A percentile compares a stretch with the other conserved stretches of the same genome.
These are phyloP conservation scores for Amphipoea oculea DNA, from an alignment of 2,888 invertebrate genomes.

Conservation along the genomic window DNA sequence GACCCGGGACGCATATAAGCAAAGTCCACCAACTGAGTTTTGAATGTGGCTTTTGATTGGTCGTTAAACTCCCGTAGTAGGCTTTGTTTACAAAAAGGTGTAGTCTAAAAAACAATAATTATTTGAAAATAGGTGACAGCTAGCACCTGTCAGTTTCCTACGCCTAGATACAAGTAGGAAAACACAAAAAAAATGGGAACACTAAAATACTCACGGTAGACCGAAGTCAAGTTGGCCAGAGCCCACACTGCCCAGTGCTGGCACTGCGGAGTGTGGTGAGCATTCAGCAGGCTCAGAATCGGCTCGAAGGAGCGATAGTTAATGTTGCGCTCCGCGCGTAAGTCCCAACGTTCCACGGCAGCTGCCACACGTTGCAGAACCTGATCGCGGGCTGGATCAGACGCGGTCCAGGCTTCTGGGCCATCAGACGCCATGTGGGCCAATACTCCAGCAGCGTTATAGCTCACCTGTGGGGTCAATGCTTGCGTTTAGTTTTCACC, in stretches of 20 bases:
- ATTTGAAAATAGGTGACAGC: neutral
- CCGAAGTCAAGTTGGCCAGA: constrained; percentile 97
- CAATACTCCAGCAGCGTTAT: constrained; percentile 98
- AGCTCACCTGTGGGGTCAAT: constrained; percentile 92
- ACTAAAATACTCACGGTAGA: constrained; percentile 94
- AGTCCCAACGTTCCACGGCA: constrained; percentile 97
- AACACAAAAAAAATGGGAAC: neutral
- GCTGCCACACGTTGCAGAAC: constrained; percentile 94
- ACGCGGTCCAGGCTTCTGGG: constrained; percentile 94
- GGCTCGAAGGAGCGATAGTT: constrained; percentile 98
- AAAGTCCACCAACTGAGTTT: no score
- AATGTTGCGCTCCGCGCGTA: constrained; percentile 96
- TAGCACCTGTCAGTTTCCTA: neutral
- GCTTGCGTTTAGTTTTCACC: neutral
- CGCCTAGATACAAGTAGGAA: neutral
- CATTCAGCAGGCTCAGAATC: constrained; percentile 95
- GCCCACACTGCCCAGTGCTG: constrained; percentile 99
- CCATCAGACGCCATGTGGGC: constrained; percentile 99
- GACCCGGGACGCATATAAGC: no score
- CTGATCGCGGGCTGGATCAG: constrained; percentile 92
- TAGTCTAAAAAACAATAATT: neutral
- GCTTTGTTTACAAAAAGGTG: no score
- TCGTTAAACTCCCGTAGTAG: no score
- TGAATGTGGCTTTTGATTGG: no score
- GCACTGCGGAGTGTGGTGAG: constrained; percentile 96